These are phyloP conservation scores for Trichomalopsis sarcophagae DNA, from an alignment of 1,140 invertebrate genomes.

Conservation along the genomic window DNA sequence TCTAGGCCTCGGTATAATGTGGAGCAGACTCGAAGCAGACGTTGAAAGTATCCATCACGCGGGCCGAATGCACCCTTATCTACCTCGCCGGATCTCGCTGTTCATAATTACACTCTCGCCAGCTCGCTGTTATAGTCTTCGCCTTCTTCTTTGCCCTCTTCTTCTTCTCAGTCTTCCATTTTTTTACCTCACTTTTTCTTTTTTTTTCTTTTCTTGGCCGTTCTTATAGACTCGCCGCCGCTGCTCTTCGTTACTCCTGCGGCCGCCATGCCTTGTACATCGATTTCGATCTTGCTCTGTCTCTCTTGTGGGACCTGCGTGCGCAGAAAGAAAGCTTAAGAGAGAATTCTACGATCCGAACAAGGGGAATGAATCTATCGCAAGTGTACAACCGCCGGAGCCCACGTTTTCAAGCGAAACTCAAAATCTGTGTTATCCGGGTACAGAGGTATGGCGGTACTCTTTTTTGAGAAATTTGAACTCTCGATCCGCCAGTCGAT, in stretches of 20 bases:
- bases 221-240: slow-evolving; percentile 59
- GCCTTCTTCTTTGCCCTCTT: slow-evolving; percentile 26
- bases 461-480: no score
- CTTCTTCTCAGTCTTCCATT: slow-evolving; percentile 38
- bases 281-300: slow-evolving; percentile 39
- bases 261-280: slow-evolving; percentile 47
- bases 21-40: slow-evolving; percentile 73
- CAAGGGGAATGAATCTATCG: slow-evolving; percentile 23
- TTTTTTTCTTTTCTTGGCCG: slow-evolving; percentile 52
- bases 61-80: slow-evolving; percentile 65
- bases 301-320: slow-evolving; percentile 13
- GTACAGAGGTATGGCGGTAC: no score
- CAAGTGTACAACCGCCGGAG: no score
- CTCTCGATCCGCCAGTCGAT: no score
- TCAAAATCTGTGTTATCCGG: slow-evolving; percentile 32
- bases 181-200: slow-evolving; percentile 26
- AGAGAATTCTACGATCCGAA: no score
- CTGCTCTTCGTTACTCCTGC: slow-evolving; percentile 54
- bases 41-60: slow-evolving; percentile 76
- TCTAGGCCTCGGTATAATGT: slow-evolving; percentile 68
- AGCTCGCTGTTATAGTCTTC: slow-evolving; percentile 21
- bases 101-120: slow-evolving; percentile 55
- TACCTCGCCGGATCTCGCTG: slow-evolving; percentile 71
- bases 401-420: neutral
- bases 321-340: neutral